Base-by-base conservation (phyloP, 1,140 invertebrate genomes). In the Trichogramma pretiosum region DNA sequence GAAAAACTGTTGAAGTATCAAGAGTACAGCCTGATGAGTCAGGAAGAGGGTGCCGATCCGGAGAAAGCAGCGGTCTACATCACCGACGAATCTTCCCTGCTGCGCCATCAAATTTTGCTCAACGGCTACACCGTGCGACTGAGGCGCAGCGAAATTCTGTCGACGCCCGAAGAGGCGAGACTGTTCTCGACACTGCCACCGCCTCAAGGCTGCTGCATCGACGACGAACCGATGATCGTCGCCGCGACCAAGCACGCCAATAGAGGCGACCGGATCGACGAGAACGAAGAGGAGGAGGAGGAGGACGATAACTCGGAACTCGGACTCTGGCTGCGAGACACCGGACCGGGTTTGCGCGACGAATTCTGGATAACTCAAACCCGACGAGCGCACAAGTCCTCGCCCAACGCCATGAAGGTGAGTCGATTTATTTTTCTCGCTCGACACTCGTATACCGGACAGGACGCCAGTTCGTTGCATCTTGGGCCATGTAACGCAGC, bases 331-430 rank as follows among this genome's bases (percentile, higher is more conserved):
- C 19, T 72, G 7, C 36, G 54, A n/a, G 60, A 66, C 13, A 56
- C 53, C n/a, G 59, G 51, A 13, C 60, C 64, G 14, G 63, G 62
- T 32, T 51, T 70, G 2, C 45, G 61, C 37, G 70, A 72, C 18
- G 62, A 48, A 11, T 50, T 56, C 38, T 72, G 68, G 70, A 55
- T 71, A 9, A 48, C 58, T 7, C 59, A 68, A 48, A 59, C 62
- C 32, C 60, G 58, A 21, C 60, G 51, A 47, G 63, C 64, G 37
- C 61, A 68, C 46, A 61, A 53, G 54, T 53, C 43, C 35, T 70
- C 65, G 11, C 35, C 32, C 4, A 11, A 40, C 26, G 49, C 55
- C 5, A 54, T 65, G 43, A 60, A 60, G 52, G 70, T 72, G 56
- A n/a, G n/a, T n/a, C n/a, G n/a, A n/a, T n/a, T n/a, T n/a, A n/a